phyloP scores from a whole-genome alignment of 2,113 vertebrate genomes.

The Halcyon senegalensis region DNA sequence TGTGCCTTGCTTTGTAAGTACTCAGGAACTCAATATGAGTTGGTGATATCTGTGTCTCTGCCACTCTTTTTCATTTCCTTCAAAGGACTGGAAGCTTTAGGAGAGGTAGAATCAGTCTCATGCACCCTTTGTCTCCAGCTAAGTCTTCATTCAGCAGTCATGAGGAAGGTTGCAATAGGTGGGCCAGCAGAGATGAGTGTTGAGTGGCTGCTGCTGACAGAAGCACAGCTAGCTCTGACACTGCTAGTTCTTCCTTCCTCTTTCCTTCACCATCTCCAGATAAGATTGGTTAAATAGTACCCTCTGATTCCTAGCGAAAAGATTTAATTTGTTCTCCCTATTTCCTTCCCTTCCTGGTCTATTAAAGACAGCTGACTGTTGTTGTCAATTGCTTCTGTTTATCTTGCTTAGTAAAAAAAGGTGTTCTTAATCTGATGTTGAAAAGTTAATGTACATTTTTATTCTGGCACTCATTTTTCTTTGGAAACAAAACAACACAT shows the following conservation, averaged over 20 bases:
- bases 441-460: background rate
- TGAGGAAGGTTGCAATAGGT: background rate
- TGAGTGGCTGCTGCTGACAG: conserved; percentile 20
- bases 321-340: background rate
- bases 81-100: background rate
- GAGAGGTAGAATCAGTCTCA: background rate
- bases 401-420: background rate
- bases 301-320: background rate
- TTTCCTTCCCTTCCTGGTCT: background rate
- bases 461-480: background rate
- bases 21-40: rapidly evolving
- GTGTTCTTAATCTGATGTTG: background rate
- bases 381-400: background rate
- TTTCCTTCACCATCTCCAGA: background rate
- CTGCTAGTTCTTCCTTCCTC: background rate
- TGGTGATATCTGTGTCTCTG: background rate
- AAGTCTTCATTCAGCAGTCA: background rate
- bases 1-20: rapidly evolving
- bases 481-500: background rate
- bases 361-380: background rate
- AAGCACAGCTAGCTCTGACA: background rate
- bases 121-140: background rate
- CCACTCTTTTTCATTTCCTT: background rate
- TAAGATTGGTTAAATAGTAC: background rate
- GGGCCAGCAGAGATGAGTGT: background rate